Percentiles rank a stretch among this genome's conserved stretches.
phyloP scores from a whole-genome alignment of 2,888 invertebrate species.

The Cantharis rustica region DNA sequence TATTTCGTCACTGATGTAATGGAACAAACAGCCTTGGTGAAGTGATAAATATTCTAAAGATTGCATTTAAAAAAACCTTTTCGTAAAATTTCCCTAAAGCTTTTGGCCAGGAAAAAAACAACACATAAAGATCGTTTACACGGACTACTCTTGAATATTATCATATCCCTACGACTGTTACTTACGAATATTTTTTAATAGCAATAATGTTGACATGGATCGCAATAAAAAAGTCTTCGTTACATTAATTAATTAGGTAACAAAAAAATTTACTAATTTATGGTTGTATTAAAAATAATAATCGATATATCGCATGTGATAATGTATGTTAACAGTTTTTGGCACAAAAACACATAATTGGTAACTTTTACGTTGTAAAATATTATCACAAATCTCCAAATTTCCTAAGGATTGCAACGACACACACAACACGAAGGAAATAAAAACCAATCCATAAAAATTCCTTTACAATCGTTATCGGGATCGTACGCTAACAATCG shows the following conservation, averaged over 20 bases:
- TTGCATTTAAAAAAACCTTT: too few species aligned
- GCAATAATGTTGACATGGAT: too few species aligned
- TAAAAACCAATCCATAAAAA: conserved; percentile 94
- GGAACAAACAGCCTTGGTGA: too few species aligned
- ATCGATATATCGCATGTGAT: neutral
- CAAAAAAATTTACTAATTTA: neutral
- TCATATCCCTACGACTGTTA: too few species aligned
- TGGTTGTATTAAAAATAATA: neutral
- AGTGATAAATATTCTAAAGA: too few species aligned
- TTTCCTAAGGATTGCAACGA: conserved; percentile 57
- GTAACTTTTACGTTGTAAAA: conserved; percentile 21
- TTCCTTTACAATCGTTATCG: conserved; percentile 89
- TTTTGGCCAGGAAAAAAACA: too few species aligned
- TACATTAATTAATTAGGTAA: neutral
- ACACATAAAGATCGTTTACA: too few species aligned
- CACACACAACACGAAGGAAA: conserved; percentile 95
- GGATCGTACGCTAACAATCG: conserved; percentile 89
- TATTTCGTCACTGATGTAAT: too few species aligned
- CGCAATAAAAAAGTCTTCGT: neutral
- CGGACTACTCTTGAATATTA: too few species aligned
- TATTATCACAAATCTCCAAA: neutral
- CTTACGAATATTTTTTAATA: too few species aligned
- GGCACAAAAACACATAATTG: conserved; percentile 22
- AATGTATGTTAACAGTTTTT: conserved; percentile 17
- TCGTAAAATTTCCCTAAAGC: too few species aligned